These are phyloP conservation scores for Leucoraja erinaceus DNA, from an alignment of 2,113 vertebrate species.

Conservation along the genomic window DNA sequence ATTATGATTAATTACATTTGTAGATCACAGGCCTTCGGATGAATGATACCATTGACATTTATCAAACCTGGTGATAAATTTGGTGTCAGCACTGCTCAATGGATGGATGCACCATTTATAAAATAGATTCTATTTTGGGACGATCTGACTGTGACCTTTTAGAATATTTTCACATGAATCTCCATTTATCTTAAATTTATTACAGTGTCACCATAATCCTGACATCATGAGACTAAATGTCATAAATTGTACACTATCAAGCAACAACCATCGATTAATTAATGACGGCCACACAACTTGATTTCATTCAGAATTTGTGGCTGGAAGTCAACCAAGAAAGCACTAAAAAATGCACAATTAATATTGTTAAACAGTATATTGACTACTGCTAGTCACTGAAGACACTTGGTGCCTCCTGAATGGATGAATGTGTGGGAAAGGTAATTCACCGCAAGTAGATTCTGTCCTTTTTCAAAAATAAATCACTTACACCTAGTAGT, in stretches of 20 bases:
- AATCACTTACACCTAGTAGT: background rate
- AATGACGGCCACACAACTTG: background rate
- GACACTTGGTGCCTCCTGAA: background rate
- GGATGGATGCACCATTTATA: background rate
- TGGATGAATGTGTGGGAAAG: background rate
- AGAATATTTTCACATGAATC: background rate
- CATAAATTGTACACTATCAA: background rate
- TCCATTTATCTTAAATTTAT: background rate
- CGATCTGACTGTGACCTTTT: background rate
- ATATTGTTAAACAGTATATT: background rate
- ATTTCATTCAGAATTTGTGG: background rate
- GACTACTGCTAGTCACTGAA: background rate
- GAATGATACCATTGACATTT: background rate
- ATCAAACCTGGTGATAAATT: background rate
- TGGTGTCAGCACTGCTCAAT: background rate
- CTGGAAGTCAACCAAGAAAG: background rate
- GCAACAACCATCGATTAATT: background rate
- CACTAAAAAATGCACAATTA: background rate
- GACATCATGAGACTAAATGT: background rate
- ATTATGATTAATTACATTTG: background rate
- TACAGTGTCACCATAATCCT: background rate
- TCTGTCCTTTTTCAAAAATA: background rate
- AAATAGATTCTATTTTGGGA: background rate
- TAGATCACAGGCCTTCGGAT: background rate
- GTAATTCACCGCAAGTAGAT: background rate